Evolutionary conservation across 2,888 invertebrate genomes (phyloP), one percentile per base, ranked within the genome.

Genomic region (Peribatodes rhomboidaria): DNA sequence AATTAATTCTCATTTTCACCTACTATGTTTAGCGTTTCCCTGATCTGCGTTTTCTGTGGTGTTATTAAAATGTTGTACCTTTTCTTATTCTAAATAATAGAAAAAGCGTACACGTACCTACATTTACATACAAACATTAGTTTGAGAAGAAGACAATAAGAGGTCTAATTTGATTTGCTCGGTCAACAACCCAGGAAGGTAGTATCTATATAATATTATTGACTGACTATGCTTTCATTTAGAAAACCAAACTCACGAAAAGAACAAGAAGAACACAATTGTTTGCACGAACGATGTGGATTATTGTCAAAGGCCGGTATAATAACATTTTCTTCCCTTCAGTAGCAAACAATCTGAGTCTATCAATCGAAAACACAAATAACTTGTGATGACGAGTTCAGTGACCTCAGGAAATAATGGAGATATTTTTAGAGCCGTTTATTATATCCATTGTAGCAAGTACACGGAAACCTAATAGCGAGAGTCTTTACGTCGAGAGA

Each of bases 331-430:
- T 55, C 14, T 47, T 31, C 31, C 18, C 27, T 27, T 9, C 31
- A 33, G 2, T 13, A 16, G 18, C 44, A 55, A 55, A 55, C 42
- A 55, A 31, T 55, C 44, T 20, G n/a, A 54, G 35, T 20, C 55
- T n/a, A 55, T 55, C 55, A 55, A 55, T 55, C 31, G 55, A 42
- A 33, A 55, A 33, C 42, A 33, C 33, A 55, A 44, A 44, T 44
- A 55, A 35, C 41, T 58, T 11, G 13, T 33, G 42, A 33, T 56
- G 47, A 37, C 20, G 31, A 49, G 42, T 41, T 55, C 22, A 10
- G 2, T 33, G 55, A 50, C 55, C 49, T 35, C 27, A 37, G 27
- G 27, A 42, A 46, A 55, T 41, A 62, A 57, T 37, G 22, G 44
- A 35, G 8, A 52, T 57, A 57, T 63, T 53, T 39, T 57, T 53